These are phyloP conservation scores for Apostichopus leukothele DNA, from an alignment of 53 echinoderm and acorn worm genomes.

Conservation along the genomic window DNA sequence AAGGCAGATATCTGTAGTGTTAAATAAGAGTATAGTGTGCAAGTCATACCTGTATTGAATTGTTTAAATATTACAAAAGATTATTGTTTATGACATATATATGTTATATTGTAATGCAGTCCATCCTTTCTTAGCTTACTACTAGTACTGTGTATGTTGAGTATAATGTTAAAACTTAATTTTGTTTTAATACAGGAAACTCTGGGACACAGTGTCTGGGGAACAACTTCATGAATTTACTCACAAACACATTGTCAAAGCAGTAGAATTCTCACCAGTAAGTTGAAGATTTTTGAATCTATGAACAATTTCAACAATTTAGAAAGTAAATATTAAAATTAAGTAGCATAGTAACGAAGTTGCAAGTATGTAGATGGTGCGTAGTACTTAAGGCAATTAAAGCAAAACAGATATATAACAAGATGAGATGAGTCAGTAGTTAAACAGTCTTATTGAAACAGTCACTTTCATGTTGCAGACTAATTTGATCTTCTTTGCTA, in stretches of 20 bases:
- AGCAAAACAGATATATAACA: no score
- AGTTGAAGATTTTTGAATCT: background rate
- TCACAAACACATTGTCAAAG: slow-evolving; percentile 96
- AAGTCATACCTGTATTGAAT: background rate
- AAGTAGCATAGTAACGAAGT: background rate
- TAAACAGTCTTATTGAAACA: no score
- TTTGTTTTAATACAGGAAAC: slow-evolving; percentile 60
- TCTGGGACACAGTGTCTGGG: slow-evolving; percentile 87
- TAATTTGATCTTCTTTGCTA: no score
- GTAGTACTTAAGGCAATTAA: background rate
- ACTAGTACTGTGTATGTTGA: no score
- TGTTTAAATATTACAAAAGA: background rate
- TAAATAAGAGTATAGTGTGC: no score
- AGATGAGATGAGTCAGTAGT: no score
- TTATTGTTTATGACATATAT: background rate
- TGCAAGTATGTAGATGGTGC: no score
- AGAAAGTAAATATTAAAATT: background rate
- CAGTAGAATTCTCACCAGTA: slow-evolving; percentile 90
- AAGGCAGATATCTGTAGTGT: no score
- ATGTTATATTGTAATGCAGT: no score
- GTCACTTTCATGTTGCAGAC: no score
- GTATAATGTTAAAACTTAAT: background rate
- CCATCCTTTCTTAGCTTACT: no score
- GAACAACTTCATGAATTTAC: slow-evolving; percentile 72
- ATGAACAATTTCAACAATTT: background rate